phyloP scores from a whole-genome alignment of 2,888 invertebrate genomes.

The Yponomeuta evonymella region DNA sequence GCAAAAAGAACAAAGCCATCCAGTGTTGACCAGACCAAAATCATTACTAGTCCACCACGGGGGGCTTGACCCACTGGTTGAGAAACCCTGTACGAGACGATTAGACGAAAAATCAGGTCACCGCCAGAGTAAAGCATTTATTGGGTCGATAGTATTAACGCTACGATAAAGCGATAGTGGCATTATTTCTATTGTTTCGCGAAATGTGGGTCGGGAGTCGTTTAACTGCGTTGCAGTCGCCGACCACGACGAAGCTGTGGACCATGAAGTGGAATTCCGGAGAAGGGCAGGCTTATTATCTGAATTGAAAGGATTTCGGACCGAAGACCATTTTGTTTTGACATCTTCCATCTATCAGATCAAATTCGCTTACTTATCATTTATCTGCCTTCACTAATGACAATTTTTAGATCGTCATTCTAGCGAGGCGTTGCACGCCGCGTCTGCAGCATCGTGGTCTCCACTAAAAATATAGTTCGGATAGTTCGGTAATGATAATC shows the following conservation, averaged over 20 bases:
- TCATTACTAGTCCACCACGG: background rate
- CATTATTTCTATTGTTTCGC: background rate
- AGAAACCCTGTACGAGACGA: background rate
- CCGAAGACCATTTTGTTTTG: no score
- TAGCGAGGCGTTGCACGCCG: no score
- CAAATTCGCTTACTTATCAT: no score
- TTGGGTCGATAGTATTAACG: background rate
- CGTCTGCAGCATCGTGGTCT: no score
- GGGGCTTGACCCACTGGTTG: background rate
- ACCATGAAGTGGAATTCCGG: background rate
- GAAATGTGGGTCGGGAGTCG: background rate
- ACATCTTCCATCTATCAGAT: no score
- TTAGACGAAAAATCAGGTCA: background rate
- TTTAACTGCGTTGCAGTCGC: background rate
- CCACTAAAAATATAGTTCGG: no score
- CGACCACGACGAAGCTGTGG: background rate
- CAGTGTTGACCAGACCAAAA: no score
- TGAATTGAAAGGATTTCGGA: background rate
- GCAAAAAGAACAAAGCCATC: no score
- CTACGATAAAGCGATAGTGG: background rate
- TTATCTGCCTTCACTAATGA: no score
- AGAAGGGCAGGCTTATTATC: background rate
- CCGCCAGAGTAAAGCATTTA: background rate
- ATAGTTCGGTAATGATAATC: no score
- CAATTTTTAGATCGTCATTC: no score